A percentile compares a stretch with the other conserved stretches of the same genome.
Evolutionary conservation across 2,888 invertebrate genomes (phyloP).

Genomic region (Torymus aiolomorphi): DNA sequence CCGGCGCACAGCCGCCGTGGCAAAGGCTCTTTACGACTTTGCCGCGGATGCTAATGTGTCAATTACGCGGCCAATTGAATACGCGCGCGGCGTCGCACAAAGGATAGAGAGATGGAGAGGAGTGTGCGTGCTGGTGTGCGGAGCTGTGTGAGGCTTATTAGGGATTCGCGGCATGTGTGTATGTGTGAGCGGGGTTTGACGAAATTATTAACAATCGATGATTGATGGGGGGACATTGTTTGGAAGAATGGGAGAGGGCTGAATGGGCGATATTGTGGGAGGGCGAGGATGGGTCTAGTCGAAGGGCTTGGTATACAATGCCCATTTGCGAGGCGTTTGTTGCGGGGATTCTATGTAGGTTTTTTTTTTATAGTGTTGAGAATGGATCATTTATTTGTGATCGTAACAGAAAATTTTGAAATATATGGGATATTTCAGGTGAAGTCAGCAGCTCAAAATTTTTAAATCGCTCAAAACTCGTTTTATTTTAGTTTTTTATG

Average conservation of each 20-base stretch:
- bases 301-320: background rate
- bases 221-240: conserved; percentile 44
- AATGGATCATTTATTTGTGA: too few relatives aligned
- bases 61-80: conserved; percentile 47
- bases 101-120: background rate
- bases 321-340: background rate
- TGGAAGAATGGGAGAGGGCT: background rate
- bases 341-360: background rate
- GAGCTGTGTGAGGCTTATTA: conserved; percentile 25
- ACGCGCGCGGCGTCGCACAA: conserved; percentile 21
- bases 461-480: too few relatives aligned
- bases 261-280: too few relatives aligned
- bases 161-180: conserved; percentile 9
- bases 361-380: background rate
- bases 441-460: too few relatives aligned
- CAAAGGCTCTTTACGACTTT: conserved; percentile 36
- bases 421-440: too few relatives aligned
- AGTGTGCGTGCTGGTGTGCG: background rate
- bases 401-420: too few relatives aligned
- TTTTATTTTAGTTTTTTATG: too few relatives aligned
- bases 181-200: conserved; percentile 25
- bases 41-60: conserved; percentile 53
- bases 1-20: background rate
- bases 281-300: too few relatives aligned
- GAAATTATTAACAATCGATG: conserved; percentile 54